phyloP scores from a whole-genome alignment of 2,797 vertebrate genomes.

The Galagoides demidoff region DNA sequence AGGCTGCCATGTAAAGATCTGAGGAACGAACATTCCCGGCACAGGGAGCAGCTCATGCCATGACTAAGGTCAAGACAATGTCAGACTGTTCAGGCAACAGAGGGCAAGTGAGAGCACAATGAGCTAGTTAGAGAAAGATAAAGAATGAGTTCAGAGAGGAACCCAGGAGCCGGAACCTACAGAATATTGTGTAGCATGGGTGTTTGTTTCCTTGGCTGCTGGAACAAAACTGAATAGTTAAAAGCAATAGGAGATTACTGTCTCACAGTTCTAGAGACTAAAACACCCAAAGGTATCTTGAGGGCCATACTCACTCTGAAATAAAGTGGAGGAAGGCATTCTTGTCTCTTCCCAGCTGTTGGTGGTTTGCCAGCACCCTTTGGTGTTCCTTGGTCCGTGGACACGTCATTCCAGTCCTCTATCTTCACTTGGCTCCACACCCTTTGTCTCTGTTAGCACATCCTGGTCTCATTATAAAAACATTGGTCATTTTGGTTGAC shows the following conservation, averaged over 20 bases:
- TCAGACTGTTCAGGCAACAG: neutral
- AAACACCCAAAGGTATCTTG: neutral
- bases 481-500: neutral
- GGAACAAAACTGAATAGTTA: neutral
- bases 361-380: neutral
- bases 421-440: neutral
- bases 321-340: neutral
- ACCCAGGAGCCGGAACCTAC: neutral
- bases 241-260: neutral
- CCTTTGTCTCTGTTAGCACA: neutral
- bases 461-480: neutral
- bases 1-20: neutral
- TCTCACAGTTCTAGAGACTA: neutral
- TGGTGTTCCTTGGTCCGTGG: neutral
- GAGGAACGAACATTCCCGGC: neutral
- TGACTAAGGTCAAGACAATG: neutral
- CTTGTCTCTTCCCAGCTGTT: neutral
- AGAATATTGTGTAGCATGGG: neutral
- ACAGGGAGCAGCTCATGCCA: accelerated
- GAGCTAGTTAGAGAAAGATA: neutral
- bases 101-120: neutral
- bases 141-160: neutral
- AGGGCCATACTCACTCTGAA: neutral
- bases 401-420: accelerated
- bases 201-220: neutral